Evolutionary conservation across 2,888 invertebrate species (phyloP), one percentile per base, ranked within the genome.

Genomic region (Sclerodermus sp.): DNA sequence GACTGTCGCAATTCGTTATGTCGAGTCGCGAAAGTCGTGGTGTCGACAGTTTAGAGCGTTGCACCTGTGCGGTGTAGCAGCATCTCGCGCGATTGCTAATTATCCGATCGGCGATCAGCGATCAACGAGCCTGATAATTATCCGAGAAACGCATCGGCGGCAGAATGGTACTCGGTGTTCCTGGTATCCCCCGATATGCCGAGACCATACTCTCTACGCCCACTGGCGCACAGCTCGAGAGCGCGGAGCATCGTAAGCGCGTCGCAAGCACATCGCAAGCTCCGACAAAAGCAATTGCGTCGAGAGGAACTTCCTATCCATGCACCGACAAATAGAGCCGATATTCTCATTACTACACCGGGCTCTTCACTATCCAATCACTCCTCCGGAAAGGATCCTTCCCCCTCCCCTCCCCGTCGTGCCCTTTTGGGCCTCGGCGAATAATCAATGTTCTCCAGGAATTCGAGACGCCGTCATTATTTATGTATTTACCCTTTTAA

Each of bases 41-140:
- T 49, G 42, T 39, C 14, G 18, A 40, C 36, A 45, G 45, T 44
- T 13, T 39, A 31, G 23, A 34, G 38, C 34, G 17, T 39, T 23
- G 40, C 9, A n/a, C n/a, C n/a, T 45, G 49, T 46, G 42, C 16
- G 23, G 31, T 39, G 29, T 13, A 30, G 42, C 37, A 49, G 59
- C 48, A 50, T 57, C 59, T 63, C 60, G 59, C 58, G 57, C 63
- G 54, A 64, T 53, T 54, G 57, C 60, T 73, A 71, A 73, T 72
- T 71, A 66, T 62, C 58, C 67, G 66, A 67, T 70, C 66, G 67
- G 68, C 66, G 58, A 46, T 40, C 43, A 40, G 36, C 47, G 45
- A 9, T 42, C 43, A n/a, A 23, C 3, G 52, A 61, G 57, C 46
- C 48, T 47, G 51, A 47, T 58, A 63, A 60, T 54, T 59, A 52